These are phyloP conservation scores for Biston stratarius DNA, from an alignment of 2,888 invertebrate genomes.

Conservation along the genomic window DNA sequence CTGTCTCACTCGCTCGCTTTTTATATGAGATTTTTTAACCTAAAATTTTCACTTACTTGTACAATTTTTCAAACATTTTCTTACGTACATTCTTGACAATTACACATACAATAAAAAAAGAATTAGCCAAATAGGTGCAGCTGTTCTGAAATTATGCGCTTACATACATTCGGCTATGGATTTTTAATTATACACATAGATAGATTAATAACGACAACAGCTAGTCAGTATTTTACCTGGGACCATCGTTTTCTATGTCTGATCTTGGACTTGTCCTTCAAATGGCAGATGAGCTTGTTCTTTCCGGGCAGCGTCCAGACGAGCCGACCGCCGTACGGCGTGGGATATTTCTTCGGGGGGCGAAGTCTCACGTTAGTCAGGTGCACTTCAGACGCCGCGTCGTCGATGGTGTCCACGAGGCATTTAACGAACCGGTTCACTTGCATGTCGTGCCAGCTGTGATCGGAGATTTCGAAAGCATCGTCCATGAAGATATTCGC, in stretches of 20 bases:
- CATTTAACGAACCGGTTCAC: constrained; percentile 93
- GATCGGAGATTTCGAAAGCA: constrained; percentile 89
- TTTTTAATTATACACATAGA: too few relatives aligned
- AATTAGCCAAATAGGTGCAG: too few relatives aligned
- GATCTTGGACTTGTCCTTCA: constrained; percentile 96
- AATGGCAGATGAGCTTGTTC: constrained; percentile 93
- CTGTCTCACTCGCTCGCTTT: too few relatives aligned
- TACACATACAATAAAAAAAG: too few relatives aligned
- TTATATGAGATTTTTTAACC: too few relatives aligned
- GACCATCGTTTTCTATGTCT: constrained; percentile 97
- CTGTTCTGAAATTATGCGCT: too few relatives aligned
- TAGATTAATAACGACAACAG: too few relatives aligned
- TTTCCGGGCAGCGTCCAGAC: constrained; percentile 94
- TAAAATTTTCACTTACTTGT: too few relatives aligned
- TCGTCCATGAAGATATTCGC: constrained; percentile 95
- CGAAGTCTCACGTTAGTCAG: constrained; percentile 87
- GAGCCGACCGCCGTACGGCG: constrained; percentile 95
- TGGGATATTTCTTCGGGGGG: constrained; percentile 91
- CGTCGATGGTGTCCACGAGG: constrained; percentile 90
- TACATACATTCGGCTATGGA: too few relatives aligned
- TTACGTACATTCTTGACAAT: too few relatives aligned
- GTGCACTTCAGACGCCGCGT: constrained; percentile 91
- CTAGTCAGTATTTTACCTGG: constrained; percentile 84
- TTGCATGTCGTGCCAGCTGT: constrained; percentile 89
- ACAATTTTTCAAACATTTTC: too few relatives aligned